A percentile compares a stretch with the other conserved stretches of the same genome.
phyloP scores from a whole-genome alignment of 2,888 invertebrate species.

The Periphyllus acericola region DNA sequence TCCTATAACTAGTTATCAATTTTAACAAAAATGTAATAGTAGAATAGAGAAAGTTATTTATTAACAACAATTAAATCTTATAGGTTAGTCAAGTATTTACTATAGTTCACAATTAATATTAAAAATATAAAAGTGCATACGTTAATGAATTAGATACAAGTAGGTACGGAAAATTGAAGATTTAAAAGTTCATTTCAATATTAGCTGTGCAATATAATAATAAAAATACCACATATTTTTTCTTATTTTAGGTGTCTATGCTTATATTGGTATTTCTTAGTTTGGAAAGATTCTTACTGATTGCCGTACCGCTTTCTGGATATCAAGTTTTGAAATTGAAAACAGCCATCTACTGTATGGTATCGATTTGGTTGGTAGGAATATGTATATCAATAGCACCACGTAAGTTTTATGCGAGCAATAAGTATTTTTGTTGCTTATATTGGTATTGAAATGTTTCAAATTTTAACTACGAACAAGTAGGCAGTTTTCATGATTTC shows the following conservation, averaged over 20 bases:
- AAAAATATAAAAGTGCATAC: neutral
- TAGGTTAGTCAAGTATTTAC: too few relatives aligned
- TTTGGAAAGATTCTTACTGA: slow-evolving; percentile 75
- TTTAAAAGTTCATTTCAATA: neutral
- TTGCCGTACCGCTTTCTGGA: slow-evolving; percentile 73
- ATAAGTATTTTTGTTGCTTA: too few relatives aligned
- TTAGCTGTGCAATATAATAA: neutral
- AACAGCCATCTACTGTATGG: slow-evolving; percentile 70
- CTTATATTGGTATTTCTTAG: slow-evolving; percentile 77
- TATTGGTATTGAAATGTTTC: too few relatives aligned
- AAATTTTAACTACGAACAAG: neutral
- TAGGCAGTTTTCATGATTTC: too few relatives aligned
- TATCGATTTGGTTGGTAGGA: slow-evolving; percentile 73
- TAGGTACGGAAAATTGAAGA: too few relatives aligned
- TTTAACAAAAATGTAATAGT: too few relatives aligned
- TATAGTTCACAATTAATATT: neutral
- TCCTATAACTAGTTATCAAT: too few relatives aligned
- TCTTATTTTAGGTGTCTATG: slow-evolving; percentile 71
- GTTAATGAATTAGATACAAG: neutral
- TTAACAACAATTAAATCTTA: too few relatives aligned
- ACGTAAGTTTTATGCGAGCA: slow-evolving; percentile 66
- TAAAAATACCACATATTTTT: neutral
- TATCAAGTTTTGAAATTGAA: slow-evolving; percentile 71
- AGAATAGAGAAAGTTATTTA: too few relatives aligned
- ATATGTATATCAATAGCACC: slow-evolving; percentile 74